Conservation (phyloP, 1,140 invertebrate species). For the Microplitis demolitor region DNA sequence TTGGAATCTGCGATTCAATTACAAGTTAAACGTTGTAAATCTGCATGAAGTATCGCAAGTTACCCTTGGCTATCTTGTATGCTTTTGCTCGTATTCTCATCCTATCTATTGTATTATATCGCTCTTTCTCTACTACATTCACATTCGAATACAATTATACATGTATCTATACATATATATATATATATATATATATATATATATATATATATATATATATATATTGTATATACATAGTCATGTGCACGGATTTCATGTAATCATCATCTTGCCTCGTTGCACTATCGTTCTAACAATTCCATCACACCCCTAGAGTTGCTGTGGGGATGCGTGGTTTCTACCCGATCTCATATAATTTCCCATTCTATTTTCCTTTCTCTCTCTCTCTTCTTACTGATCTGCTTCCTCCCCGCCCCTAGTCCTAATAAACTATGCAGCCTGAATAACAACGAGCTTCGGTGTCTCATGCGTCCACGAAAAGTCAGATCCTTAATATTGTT, state of each 20-base stretch:
- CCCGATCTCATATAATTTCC: slow-evolving; percentile 48
- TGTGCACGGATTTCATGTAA: background rate
- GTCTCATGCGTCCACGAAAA: slow-evolving; percentile 26
- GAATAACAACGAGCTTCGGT: slow-evolving; percentile 49
- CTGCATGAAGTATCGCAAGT: slow-evolving; percentile 47
- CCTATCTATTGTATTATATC: slow-evolving; percentile 13
- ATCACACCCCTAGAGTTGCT: slow-evolving; percentile 16
- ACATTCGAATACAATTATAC: background rate
- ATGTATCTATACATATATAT: background rate
- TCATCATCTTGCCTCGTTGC: background rate
- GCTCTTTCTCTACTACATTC: background rate
- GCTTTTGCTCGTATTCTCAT: slow-evolving; percentile 24
- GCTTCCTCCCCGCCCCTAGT: slow-evolving; percentile 4
- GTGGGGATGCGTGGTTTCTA: slow-evolving; percentile 19
- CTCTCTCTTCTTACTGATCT: background rate
- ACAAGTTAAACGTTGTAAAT: slow-evolving; percentile 52
- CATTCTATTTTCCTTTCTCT: slow-evolving; percentile 36
- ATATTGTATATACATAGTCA: background rate
- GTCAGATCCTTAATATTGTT: slow-evolving; percentile 19
- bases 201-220: too few relatives aligned
- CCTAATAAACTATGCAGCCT: slow-evolving; percentile 50
- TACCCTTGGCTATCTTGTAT: slow-evolving; percentile 35
- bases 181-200: too few relatives aligned
- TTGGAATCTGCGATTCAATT: slow-evolving; percentile 55
- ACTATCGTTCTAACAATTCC: background rate